These are phyloP conservation scores for Frankliniella fusca DNA, from an alignment of 2,888 invertebrate species.

Conservation along the genomic window DNA sequence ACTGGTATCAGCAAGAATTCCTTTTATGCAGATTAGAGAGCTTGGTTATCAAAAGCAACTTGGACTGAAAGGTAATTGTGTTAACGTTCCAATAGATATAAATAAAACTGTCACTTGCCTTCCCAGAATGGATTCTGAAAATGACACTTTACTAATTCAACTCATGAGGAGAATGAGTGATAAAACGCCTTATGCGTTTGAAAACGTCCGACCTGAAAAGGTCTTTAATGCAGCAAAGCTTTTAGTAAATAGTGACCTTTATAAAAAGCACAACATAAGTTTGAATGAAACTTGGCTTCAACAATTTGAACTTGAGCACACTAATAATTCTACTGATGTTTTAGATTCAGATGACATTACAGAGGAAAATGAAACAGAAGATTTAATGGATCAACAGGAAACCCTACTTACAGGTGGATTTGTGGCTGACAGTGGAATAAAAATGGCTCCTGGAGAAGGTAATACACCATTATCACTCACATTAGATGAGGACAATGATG, in stretches of 20 bases:
- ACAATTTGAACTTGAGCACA: too few species aligned
- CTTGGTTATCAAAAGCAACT: too few species aligned
- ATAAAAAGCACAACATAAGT: neutral
- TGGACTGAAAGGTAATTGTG: too few species aligned
- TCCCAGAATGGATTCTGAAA: neutral
- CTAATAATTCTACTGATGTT: too few species aligned
- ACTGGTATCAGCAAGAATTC: too few species aligned
- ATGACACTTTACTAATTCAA: neutral
- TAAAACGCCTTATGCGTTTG: neutral
- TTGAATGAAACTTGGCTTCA: neutral
- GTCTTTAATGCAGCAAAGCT: neutral
- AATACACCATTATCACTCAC: neutral
- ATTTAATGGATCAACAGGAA: neutral
- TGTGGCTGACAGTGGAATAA: neutral
- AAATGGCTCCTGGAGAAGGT: neutral
- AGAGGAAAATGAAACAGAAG: too few species aligned
- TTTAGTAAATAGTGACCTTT: neutral
- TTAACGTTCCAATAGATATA: neutral
- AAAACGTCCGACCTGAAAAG: neutral
- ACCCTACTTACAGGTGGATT: neutral
- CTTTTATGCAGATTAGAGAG: too few species aligned
- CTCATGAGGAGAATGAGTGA: too few species aligned
- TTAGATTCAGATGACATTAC: too few species aligned
- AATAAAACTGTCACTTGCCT: neutral
- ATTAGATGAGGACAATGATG: neutral